These are phyloP conservation scores for Saimiri boliviensis DNA, from an alignment of 2,113 vertebrate species.

Conservation along the genomic window DNA sequence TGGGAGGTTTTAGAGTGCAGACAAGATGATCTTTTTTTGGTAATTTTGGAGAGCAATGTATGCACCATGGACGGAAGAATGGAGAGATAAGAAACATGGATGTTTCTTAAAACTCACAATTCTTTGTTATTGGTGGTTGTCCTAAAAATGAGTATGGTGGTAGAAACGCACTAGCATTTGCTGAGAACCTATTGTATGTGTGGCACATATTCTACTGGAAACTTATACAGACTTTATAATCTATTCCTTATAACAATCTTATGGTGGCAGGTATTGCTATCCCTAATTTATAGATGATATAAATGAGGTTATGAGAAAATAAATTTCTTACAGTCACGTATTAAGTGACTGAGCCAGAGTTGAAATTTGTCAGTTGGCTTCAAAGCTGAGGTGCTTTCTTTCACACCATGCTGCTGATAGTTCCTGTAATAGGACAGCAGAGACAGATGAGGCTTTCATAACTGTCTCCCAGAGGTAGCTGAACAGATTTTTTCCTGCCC, in stretches of 20 bases:
- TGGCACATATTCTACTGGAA: not conserved
- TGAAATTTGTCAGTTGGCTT: not conserved
- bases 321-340: not conserved
- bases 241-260: not conserved
- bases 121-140: not conserved
- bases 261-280: not conserved
- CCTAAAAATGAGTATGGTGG: not conserved
- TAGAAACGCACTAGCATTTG: not conserved
- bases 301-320: not conserved
- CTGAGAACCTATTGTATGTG: not conserved
- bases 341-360: conserved; percentile 15
- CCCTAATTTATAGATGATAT: not conserved
- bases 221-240: not conserved
- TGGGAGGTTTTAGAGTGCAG: not conserved
- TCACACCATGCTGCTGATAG: not conserved
- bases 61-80: not conserved
- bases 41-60: conserved; percentile 24
- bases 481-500: not conserved
- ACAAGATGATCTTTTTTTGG: not conserved
- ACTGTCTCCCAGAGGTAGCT: not conserved
- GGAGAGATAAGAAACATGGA: not conserved
- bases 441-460: no score
- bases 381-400: not conserved
- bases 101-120: not conserved
- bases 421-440: not conserved